Base-by-base conservation (phyloP, 2,797 vertebrate species). In the Orientallactaga sibirica region DNA sequence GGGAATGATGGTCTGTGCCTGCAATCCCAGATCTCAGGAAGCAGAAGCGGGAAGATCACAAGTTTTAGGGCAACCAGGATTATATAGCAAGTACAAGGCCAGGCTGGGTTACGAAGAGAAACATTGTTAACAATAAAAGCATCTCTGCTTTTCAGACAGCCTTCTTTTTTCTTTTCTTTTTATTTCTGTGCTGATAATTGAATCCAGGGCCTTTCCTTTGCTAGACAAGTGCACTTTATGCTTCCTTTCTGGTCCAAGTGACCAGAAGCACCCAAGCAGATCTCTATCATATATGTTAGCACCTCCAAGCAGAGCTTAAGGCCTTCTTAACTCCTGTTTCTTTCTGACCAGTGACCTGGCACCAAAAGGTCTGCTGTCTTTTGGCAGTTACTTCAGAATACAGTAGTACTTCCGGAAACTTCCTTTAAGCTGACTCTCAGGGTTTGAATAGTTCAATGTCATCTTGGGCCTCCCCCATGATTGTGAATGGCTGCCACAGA, bases 261-360 rank as follows among this genome's bases (percentile, higher is more conserved):
- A 91, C 96, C 88, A 97, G 98, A 79, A 98, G 98, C 87, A 98
- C 98, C 48, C 86, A 92, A 0, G 94, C 94, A 92, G 98, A 25
- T 97, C 90, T 0, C 94, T 78, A 94, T 96, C 78, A 97, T 87
- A 95, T 91, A 1, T 93, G 71, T 98, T 88, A 97, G 96, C 87
- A 95, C 96, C 80, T 96, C 77, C 0, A 97, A 98, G 90, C 93
- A 88, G 1, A 97, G 98, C 84, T 94, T 96, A 0, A 97, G 94
- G 70, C 97, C 97, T 92, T 98, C 76, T 84, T 27, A 76, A 98
- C 64, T 98, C 97, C 61, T 98, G 97, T 92, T 97, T 98, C 88
- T 96, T 98, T 66, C 95, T 98, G n/a, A 95, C 88, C 78, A 92
- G 90, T 62, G 91, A 95, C 12, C 95, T 97, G 11, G 95, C 91